phyloP scores from a whole-genome alignment of 2,888 invertebrate genomes.

The Drosophila stalkeri region DNA sequence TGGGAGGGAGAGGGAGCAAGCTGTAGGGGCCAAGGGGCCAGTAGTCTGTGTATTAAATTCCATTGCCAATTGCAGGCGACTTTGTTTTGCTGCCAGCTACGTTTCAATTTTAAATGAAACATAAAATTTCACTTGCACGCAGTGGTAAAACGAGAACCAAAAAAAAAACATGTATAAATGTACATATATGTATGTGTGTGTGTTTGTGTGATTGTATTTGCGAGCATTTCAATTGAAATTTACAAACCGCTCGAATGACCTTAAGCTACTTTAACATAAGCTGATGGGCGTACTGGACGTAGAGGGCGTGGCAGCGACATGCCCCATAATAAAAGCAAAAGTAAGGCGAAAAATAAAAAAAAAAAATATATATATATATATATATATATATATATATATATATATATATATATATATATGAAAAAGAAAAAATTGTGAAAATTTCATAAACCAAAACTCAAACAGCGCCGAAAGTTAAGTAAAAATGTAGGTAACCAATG shows the following conservation, averaged over 20 bases:
- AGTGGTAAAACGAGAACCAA: conserved; percentile 42
- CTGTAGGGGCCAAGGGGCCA: not conserved
- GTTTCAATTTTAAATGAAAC: conserved; percentile 72
- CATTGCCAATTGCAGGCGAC: conserved; percentile 64
- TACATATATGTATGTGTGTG: not conserved
- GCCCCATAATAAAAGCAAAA: conserved; percentile 52
- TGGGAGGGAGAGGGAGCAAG: not conserved
- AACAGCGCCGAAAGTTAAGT: conserved; percentile 67
- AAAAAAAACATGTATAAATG: conserved; percentile 1
- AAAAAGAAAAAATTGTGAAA: conserved; percentile 48
- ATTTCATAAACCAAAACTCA: conserved; percentile 74
- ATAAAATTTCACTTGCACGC: conserved; percentile 61
- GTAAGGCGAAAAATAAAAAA: conserved; percentile 44
- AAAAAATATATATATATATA: no score
- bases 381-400: no score
- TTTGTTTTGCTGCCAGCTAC: conserved; percentile 61
- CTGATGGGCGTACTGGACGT: conserved; percentile 23
- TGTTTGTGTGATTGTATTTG: conserved; percentile 27
- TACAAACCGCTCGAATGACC: conserved; percentile 71
- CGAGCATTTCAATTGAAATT: conserved; percentile 70
- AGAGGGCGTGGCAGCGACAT: not conserved
- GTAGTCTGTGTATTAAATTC: conserved; percentile 54
- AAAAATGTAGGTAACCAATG: conserved; percentile 73
- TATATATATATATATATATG: no score
- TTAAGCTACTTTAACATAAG: conserved; percentile 66